Percentiles rank a stretch among this genome's conserved stretches.
These are phyloP conservation scores for Harpagus bidentatus DNA, from an alignment of 2,113 vertebrate genomes.

Conservation along the genomic window DNA sequence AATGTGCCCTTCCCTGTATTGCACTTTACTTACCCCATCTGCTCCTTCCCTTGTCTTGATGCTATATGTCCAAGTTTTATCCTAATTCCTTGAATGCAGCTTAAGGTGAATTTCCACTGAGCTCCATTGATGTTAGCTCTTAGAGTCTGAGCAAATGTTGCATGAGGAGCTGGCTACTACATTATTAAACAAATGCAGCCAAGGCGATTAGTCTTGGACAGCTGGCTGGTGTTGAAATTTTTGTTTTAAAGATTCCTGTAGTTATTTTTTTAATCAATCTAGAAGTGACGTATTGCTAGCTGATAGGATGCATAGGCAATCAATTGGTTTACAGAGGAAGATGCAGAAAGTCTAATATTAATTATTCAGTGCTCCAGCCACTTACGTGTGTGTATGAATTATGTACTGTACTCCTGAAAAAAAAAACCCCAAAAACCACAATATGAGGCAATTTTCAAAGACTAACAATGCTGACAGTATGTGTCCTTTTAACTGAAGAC, in stretches of 20 bases:
- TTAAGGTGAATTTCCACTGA: neutral
- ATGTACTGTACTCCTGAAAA: neutral
- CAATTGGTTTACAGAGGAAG: neutral
- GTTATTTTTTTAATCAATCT: neutral
- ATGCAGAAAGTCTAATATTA: neutral
- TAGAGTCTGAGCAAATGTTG: neutral
- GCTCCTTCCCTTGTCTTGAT: neutral
- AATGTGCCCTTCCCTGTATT: neutral
- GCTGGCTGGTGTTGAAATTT: neutral
- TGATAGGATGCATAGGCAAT: neutral
- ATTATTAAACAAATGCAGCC: neutral
- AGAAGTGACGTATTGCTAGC: neutral
- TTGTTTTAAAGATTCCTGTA: neutral
- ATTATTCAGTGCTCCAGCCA: neutral
- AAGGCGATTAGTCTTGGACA: neutral
- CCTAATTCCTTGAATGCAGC: neutral
- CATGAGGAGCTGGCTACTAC: neutral
- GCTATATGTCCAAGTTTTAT: neutral
- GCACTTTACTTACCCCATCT: neutral
- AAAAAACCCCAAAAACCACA: neutral
- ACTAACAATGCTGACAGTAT: neutral
- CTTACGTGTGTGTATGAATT: neutral
- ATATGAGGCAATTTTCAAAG: neutral
- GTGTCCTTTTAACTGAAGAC: constrained; percentile 24
- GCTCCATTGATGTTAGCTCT: neutral